Percentiles rank a stretch among this genome's conserved stretches.
phyloP scores from a whole-genome alignment of 2,113 vertebrate genomes.

The Chlorodrepanis virens region DNA sequence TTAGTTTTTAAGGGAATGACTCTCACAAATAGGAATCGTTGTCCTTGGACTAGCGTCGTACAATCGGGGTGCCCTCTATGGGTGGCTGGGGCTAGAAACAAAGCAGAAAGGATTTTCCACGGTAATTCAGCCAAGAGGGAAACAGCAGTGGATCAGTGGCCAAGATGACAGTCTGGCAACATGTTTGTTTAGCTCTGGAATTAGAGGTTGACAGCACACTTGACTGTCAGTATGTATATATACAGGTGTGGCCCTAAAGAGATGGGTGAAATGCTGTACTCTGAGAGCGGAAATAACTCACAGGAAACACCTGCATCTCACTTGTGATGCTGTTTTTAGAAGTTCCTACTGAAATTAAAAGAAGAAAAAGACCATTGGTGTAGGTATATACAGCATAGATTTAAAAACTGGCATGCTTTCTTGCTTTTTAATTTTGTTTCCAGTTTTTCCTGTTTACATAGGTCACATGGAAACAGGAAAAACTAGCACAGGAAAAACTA shows the following conservation, averaged over 20 bases:
- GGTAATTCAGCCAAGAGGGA: not conserved
- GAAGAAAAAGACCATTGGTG: not conserved
- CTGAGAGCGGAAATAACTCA: not conserved
- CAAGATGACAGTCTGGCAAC: not conserved
- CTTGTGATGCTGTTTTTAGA: not conserved
- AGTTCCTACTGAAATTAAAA: not conserved
- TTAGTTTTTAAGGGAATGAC: not conserved
- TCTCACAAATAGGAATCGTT: not conserved
- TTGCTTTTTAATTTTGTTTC: not conserved
- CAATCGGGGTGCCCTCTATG: constrained; percentile 33
- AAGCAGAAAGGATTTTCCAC: not conserved
- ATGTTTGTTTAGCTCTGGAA: not conserved
- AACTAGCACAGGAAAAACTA: not conserved
- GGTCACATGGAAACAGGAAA: not conserved
- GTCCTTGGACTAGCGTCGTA: not conserved
- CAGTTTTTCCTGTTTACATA: not conserved
- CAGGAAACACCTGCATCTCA: not conserved
- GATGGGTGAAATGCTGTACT: not conserved
- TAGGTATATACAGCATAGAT: not conserved
- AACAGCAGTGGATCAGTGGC: not conserved
- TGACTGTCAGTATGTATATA: not conserved
- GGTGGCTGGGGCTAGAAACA: not conserved
- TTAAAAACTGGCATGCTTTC: not conserved
- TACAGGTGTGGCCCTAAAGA: not conserved
- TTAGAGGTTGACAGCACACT: not conserved